Evolutionary conservation across 2,888 invertebrate genomes (phyloP).

Genomic region (Piscicola geometra): DNA sequence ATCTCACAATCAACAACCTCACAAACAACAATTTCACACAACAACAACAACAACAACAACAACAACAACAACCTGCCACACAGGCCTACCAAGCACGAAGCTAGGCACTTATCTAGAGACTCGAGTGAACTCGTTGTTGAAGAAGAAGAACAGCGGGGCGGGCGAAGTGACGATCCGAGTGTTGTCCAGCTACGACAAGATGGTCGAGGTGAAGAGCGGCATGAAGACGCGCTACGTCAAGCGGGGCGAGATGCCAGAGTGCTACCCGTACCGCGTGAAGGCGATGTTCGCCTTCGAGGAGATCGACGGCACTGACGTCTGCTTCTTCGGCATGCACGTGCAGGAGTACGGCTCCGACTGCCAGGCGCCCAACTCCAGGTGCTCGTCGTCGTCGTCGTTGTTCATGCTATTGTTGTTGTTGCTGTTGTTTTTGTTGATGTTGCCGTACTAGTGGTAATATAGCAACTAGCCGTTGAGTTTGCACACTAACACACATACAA

Average conservation of each 20-base stretch:
- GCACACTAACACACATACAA: no score
- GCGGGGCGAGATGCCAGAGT: constrained; percentile 69
- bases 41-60: no score
- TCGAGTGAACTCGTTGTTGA: constrained; percentile 91
- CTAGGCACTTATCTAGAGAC: constrained; percentile 95
- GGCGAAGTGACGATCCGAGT: constrained; percentile 97
- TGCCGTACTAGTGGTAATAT: no score
- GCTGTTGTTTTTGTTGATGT: no score
- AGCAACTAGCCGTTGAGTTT: no score
- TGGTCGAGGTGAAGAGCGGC: constrained; percentile 96
- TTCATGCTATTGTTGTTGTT: no score
- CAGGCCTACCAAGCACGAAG: constrained; percentile 77
- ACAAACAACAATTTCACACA: no score
- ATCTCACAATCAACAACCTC: no score
- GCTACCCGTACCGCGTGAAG: constrained; percentile 95
- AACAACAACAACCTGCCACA: no score
- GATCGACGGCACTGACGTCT: constrained; percentile 94
- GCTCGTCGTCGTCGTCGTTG: no score
- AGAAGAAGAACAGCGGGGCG: constrained; percentile 87
- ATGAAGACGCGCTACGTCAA: constrained; percentile 67
- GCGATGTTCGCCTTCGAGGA: constrained; percentile 99
- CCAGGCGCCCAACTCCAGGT: constrained; percentile 80
- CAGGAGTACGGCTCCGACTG: constrained; percentile 99
- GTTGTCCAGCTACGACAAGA: constrained; percentile 95
- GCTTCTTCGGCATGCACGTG: constrained; percentile 99